Evolutionary conservation across 2,888 invertebrate genomes (phyloP), one percentile per base, ranked within the genome.

Genomic region (Drosophila rubida): DNA sequence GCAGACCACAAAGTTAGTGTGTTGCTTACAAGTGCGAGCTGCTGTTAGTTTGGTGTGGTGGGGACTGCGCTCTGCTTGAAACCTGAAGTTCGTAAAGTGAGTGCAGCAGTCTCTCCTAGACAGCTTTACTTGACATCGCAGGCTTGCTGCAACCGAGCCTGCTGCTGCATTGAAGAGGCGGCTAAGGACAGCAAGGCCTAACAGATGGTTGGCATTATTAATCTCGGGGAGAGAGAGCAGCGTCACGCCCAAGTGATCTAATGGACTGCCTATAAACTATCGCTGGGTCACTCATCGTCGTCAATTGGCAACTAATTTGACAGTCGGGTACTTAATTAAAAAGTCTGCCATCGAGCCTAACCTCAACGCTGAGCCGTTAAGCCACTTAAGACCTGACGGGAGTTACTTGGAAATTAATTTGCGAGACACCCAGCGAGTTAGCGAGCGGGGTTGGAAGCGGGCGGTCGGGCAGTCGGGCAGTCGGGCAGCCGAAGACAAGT

Each of bases 231-330:
- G n/a, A 4, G 19, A 3, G 16, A 14, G 2, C 23, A 30, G 1
- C 42, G 42, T 53, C 51, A 53, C 51, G 51, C 51, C 51, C 51
- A 13, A 30, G 19, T 9, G 30, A 41, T 53, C 30, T 51, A 41
- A 16, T 39, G 16, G 39, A 39, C 14, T 19, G 25, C 16, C 7
- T 4, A 8, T 13, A 57, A 46, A 32, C 32, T 32, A 32, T 39
- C 37, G 54, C 7, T 39, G 65, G 54, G n/a, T 27, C 54, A 45
- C 35, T 41, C 51, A 27, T 46, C 70, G 65, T 5, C 55, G 39
- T 49, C 70, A 69, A 83, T 80, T 79, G 83, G 69, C 80, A 76
- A 81, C 80, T 82, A 82, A 83, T 83, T 82, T 75, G 80, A 84
- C 73, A 75, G 64, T 59, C 45, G 68, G 41, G 27, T 48, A 78